Evolutionary conservation across 1,140 invertebrate genomes (phyloP).

Genomic region (Delia radicum): DNA sequence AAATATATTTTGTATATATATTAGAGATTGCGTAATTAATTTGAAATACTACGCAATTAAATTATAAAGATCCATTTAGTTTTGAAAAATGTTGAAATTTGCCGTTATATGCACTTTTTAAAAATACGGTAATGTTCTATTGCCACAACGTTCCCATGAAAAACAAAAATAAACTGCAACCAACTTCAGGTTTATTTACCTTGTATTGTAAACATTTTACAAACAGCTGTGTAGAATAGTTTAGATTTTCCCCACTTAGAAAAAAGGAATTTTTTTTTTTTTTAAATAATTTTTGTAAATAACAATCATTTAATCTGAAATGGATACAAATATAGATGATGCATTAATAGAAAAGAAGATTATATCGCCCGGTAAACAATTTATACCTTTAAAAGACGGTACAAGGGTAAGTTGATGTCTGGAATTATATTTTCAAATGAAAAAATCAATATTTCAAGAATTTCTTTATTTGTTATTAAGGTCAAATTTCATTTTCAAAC

Average conservation of each 20-base stretch:
- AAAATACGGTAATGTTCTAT: neutral
- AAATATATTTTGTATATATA: too few relatives aligned
- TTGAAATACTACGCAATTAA: too few relatives aligned
- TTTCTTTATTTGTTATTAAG: constrained; percentile 56
- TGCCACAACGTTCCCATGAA: too few relatives aligned
- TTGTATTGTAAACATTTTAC: neutral
- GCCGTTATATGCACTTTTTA: neutral
- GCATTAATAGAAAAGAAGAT: constrained; percentile 28
- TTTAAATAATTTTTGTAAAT: neutral
- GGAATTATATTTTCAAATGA: neutral
- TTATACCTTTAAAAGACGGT: constrained; percentile 18
- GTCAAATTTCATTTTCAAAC: constrained; percentile 89
- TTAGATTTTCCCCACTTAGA: too few relatives aligned
- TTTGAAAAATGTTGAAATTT: too few relatives aligned
- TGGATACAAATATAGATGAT: constrained; percentile 25
- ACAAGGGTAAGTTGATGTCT: constrained; percentile 18
- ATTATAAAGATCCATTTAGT: too few relatives aligned
- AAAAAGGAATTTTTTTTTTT: neutral
- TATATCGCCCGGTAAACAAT: constrained; percentile 21
- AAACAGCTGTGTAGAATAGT: neutral
- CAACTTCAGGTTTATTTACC: neutral
- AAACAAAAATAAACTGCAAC: too few relatives aligned
- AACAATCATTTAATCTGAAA: neutral
- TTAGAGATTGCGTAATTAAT: too few relatives aligned
- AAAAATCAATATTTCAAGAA: neutral